Evolutionary conservation across 2,113 vertebrate species (phyloP).

Genomic region (Microcebus tavaratra): DNA sequence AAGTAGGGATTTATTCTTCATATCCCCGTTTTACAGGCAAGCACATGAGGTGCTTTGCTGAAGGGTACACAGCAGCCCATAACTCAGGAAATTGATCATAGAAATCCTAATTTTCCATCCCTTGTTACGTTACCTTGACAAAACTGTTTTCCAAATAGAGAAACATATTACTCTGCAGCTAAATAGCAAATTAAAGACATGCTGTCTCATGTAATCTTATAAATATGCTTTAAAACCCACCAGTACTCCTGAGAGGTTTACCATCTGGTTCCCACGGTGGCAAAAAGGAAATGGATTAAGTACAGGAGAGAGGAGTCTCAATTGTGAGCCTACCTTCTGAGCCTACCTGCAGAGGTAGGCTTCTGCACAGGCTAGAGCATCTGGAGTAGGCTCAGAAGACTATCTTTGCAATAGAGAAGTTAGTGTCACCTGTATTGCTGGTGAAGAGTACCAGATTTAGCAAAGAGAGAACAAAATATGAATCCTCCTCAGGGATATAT

Average conservation of each 20-base stretch:
- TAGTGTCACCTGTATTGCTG: background rate
- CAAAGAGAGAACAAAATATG: background rate
- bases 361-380: background rate
- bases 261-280: constrained; percentile 35
- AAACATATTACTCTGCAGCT: constrained; percentile 56
- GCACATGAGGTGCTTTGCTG: constrained; percentile 52
- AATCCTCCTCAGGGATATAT: background rate
- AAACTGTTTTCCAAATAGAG: constrained; percentile 64
- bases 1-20: constrained; percentile 57
- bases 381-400: background rate
- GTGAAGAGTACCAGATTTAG: background rate
- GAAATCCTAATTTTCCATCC: constrained; percentile 62
- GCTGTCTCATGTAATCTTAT: constrained; percentile 66
- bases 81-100: constrained; percentile 66
- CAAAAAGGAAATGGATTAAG: background rate
- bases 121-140: constrained; percentile 58
- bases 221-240: constrained; percentile 74
- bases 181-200: constrained; percentile 65
- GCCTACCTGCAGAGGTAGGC: background rate
- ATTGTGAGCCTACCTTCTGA: no score
- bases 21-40: constrained; percentile 51
- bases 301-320: background rate
- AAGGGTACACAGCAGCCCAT: constrained; percentile 27
- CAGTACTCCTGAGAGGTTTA: constrained; percentile 54
- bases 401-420: background rate